A percentile compares a stretch with the other conserved stretches of the same genome.
Evolutionary conservation across 2,113 vertebrate species (phyloP).

Genomic region (Rhegmatorhina hoffmannsi): DNA sequence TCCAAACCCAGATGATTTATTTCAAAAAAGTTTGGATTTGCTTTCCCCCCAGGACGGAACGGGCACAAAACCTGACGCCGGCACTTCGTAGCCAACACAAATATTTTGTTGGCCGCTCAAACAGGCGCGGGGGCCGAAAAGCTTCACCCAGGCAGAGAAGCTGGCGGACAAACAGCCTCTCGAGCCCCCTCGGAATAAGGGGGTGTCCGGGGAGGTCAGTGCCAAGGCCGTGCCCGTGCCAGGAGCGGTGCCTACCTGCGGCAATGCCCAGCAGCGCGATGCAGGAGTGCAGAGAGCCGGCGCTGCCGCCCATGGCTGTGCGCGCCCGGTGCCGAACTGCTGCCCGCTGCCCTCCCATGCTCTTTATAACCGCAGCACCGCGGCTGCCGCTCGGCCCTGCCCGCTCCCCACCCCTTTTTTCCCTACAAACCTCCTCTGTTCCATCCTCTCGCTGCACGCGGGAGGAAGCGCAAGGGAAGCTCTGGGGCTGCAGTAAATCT

Average conservation of each 20-base stretch:
- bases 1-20: not conserved
- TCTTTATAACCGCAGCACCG: conserved; percentile 60
- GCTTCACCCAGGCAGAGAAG: not conserved
- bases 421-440: conserved; percentile 45
- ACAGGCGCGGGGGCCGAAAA: not conserved
- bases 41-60: not conserved
- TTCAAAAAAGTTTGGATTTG: not conserved
- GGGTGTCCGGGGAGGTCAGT: not conserved
- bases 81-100: conserved; percentile 23
- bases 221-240: not conserved
- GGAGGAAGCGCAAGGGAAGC: conserved; percentile 18
- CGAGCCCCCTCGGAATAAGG: not conserved
- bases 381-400: conserved; percentile 20
- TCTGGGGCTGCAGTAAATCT: not conserved
- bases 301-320: conserved; percentile 23
- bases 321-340: not conserved
- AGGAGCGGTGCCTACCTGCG: conserved; percentile 74
- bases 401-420: conserved; percentile 68
- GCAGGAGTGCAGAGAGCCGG: conserved; percentile 72
- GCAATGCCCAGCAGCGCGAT: conserved; percentile 77
- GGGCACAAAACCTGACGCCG: not conserved
- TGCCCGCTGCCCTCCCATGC: conserved; percentile 26
- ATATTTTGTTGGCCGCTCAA: conserved; percentile 15
- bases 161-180: not conserved
- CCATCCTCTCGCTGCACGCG: not conserved